Evolutionary conservation across 2,797 vertebrate genomes (phyloP), one percentile per base, ranked within the genome.

Genomic region (Apodemus agrarius): DNA sequence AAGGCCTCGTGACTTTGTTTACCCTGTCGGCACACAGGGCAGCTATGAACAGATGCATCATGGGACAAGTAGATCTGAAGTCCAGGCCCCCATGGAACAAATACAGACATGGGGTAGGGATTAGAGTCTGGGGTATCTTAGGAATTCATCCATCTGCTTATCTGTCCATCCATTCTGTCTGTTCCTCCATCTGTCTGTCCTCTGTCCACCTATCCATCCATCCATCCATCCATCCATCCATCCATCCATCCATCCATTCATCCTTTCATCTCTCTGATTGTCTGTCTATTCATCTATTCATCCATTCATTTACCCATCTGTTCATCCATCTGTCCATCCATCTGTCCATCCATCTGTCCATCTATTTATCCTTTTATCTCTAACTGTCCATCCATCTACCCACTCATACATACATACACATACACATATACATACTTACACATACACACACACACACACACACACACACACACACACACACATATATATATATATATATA

Each of bases 381-480:
- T 3, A 4, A 40, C 7, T 9, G 46, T 49, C 46, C 6, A 34
- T 75, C 46, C 1, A 0, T 43, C 16, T 16, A 11, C 49, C 12
- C 17, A 46, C 57, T 1, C 1, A 0, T n/a, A 12, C 22, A 9
- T 49, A 1, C 10, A n/a, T 40, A 13, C n/a, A 6, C n/a, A 34
- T 46, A 24, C 67, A 74, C 13, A 17, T 24, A 52, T 34, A 29
- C 1, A 11, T 40, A 31, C 5, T 26, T 49, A 10, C 40, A 54
- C 2, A 0, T 40, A 6, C 1, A 59, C 6, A 59, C 1, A 21
- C 19, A 59, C 19, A 63, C 3, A 63, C 12, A 29, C 5, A 34
- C 29, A 14, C 13, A 14, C 63, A 14, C 13, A 16, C 4, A 63
- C 10, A 13, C 5, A 67, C 6, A 29, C 31, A 34, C 14, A 34